Conservation (phyloP, 2,113 vertebrate species). For the Pogona vitticeps region DNA sequence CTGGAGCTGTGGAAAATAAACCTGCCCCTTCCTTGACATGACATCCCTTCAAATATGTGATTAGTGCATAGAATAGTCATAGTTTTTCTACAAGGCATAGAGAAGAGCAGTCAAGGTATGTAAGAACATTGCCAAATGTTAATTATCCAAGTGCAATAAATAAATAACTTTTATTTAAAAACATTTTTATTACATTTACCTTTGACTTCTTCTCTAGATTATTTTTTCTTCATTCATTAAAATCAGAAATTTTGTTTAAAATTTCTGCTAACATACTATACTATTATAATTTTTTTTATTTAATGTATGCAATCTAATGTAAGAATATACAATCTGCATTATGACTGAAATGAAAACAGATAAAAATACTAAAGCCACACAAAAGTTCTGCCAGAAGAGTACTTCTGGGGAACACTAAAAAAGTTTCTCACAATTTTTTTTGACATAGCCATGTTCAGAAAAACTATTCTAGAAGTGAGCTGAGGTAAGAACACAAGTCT, state of each 20-base stretch:
- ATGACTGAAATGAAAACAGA: neutral
- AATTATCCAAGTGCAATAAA: slow-evolving; percentile 1
- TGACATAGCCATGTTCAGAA: neutral
- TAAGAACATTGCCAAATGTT: neutral
- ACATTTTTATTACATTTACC: neutral
- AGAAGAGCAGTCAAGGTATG: neutral
- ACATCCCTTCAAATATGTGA: too few species aligned
- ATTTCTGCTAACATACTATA: neutral
- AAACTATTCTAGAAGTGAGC: neutral
- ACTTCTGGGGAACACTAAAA: neutral
- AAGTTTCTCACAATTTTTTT: slow-evolving; percentile 10
- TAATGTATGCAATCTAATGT: neutral
- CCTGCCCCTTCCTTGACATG: too few species aligned
- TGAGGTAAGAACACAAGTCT: slow-evolving; percentile 6
- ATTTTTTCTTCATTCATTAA: neutral
- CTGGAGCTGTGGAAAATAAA: too few species aligned
- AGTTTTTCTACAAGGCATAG: neutral
- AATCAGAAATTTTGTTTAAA: neutral
- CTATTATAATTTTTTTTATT: neutral
- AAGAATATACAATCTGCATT: neutral
- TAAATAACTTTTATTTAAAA: neutral
- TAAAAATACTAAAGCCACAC: neutral
- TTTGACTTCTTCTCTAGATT: too few species aligned
- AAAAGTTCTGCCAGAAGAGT: neutral
- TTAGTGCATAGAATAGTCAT: neutral